Conservation (phyloP, 2,797 vertebrate genomes). For the Gymnoscopelus microlampas region DNA sequence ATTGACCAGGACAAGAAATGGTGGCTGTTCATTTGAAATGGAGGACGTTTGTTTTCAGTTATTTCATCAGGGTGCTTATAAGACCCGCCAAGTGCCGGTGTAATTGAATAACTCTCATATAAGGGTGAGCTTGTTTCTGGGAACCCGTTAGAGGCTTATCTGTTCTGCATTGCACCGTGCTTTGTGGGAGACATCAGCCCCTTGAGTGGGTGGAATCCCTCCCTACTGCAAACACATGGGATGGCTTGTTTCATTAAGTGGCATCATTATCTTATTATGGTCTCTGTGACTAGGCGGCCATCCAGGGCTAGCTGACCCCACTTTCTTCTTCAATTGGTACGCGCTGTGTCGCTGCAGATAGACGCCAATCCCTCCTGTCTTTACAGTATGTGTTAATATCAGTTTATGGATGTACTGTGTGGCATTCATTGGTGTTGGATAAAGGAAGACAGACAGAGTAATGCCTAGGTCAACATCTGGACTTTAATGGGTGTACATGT, state of each 20-base stretch:
- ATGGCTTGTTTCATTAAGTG: constrained; percentile 49
- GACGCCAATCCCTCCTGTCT: constrained; percentile 18
- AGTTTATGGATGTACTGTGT: constrained; percentile 43
- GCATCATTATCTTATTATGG: constrained; percentile 47
- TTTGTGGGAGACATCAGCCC: constrained; percentile 19
- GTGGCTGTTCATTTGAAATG: constrained; percentile 16
- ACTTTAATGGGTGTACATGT: constrained; percentile 63
- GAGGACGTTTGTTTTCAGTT: constrained; percentile 25
- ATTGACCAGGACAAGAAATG: not conserved
- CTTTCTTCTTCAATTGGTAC: constrained; percentile 25
- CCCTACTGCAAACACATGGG: constrained; percentile 55
- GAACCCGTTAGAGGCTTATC: constrained; percentile 29
- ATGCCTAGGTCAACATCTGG: constrained; percentile 66
- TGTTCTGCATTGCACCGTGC: constrained; percentile 27
- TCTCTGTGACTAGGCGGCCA: constrained; percentile 32
- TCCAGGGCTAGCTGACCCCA: constrained; percentile 36
- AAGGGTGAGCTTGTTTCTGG: constrained; percentile 17
- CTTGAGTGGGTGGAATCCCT: constrained; percentile 26
- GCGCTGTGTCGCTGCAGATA: constrained; percentile 19
- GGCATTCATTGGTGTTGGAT: constrained; percentile 9
- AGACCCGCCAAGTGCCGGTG: constrained; percentile 25
- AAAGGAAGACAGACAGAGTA: constrained; percentile 26
- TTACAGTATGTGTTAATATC: constrained; percentile 31
- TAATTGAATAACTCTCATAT: constrained; percentile 22
- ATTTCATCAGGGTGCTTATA: constrained; percentile 12